Base-by-base conservation (phyloP, 2,888 invertebrate species). In the Polyploca ridens region DNA sequence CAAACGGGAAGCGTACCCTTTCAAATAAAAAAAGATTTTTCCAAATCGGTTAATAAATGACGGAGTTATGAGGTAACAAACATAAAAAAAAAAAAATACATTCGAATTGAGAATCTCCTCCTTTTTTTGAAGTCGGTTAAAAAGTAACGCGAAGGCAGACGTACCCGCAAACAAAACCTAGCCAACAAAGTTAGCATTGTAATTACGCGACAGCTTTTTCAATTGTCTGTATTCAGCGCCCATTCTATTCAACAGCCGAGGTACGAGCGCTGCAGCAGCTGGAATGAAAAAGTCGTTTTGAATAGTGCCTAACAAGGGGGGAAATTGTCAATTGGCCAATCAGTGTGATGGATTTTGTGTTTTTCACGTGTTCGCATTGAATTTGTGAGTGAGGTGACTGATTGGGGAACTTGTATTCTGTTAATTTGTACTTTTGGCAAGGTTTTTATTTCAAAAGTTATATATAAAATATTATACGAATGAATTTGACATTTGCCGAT, bases 271-370 rank as follows among this genome's bases (percentile, higher is more conserved):
- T 54, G 54, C 54, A 54, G 19, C 16, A 8, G 54, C 16, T 16
- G 19, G 19, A 19, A 54, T 54, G 16, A 54, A 54, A 60, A 60
- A 41, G 19, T 44, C 41, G 5, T 41, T 41, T 16, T 61, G 61
- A 61, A 61, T 61, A 61, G 19, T 61, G 41, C 60, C 60, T 19
- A 61, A 61, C 61, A 41, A 61, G 38, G 8, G 54, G 61, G 41
- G 38, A 70, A 72, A 63, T 69, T 73, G 74, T 82, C 76, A 81
- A 83, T 79, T 71, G 77, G 69, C 81, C 82, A 84, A 85, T 86
- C 83, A 79, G 68, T 33, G 64, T 71, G 82, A 86, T 85, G 82
- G 82, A 78, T 83, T 79, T 79, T 75, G 62, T 70, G 33, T 58
- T 33, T 33, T 58, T 33, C 35, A 19, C 54, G 54, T 19, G n/a